These are phyloP conservation scores for Saxicola maurus DNA, from an alignment of 2,797 vertebrate species.

Conservation along the genomic window DNA sequence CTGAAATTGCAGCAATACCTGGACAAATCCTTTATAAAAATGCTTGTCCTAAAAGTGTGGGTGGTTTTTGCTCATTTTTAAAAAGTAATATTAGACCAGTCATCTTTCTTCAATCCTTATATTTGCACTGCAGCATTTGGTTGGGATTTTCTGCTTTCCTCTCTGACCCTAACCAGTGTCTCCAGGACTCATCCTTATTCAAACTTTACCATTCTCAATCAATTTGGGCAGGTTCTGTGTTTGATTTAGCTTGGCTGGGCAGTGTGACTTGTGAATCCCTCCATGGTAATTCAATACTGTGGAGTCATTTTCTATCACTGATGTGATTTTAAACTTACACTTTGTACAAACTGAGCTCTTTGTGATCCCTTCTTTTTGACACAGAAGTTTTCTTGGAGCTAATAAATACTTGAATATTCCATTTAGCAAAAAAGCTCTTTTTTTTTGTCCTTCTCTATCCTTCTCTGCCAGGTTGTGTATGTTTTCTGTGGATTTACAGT, in stretches of 20 bases:
- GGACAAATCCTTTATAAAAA: neutral
- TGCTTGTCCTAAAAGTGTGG: neutral
- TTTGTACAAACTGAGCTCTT: neutral
- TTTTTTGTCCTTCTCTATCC: no score
- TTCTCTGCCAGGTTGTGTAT: neutral
- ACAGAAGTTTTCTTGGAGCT: neutral
- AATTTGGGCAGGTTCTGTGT: neutral
- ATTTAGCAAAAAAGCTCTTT: neutral
- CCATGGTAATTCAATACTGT: no score
- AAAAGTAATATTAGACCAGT: neutral
- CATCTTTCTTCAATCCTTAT: neutral
- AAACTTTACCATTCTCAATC: neutral
- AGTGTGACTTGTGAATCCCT: neutral
- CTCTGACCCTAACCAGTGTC: neutral
- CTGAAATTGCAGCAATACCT: neutral
- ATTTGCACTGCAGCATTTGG: neutral
- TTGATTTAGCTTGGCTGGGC: neutral
- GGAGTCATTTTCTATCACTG: neutral
- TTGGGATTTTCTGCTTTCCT: neutral
- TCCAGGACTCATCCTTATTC: neutral
- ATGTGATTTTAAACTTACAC: neutral
- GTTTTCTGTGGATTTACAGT: neutral
- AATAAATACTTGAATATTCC: neutral
- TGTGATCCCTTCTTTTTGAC: neutral
- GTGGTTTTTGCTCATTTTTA: accelerated